These are phyloP conservation scores for Orthosia cruda DNA, from an alignment of 2,888 invertebrate species.

Conservation along the genomic window DNA sequence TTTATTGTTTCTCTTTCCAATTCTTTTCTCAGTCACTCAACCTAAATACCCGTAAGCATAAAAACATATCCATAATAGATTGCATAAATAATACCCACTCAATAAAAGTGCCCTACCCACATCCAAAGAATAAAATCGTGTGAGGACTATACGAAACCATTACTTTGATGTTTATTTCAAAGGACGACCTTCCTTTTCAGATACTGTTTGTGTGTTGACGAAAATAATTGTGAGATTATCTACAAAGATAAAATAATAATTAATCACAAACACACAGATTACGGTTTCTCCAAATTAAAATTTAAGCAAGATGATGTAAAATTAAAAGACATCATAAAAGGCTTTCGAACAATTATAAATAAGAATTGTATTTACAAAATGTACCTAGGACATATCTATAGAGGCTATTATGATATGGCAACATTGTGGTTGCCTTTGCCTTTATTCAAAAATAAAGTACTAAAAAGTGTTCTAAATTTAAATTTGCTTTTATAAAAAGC, in stretches of 20 bases:
- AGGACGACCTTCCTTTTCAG: conserved; percentile 64
- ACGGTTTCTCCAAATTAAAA: background rate
- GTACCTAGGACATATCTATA: too few relatives aligned
- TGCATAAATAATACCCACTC: conserved; percentile 69
- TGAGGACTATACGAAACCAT: conserved; percentile 63
- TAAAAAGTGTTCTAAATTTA: background rate
- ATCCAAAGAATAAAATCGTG: conserved; percentile 64
- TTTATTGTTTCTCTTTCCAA: conserved; percentile 25
- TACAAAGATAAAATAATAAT: conserved; percentile 38
- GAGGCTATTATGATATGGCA: too few relatives aligned
- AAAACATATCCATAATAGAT: conserved; percentile 66
- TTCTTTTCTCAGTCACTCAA: conserved; percentile 10
- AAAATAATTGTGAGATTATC: conserved; percentile 57
- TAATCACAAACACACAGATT: background rate
- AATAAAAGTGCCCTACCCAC: conserved; percentile 61
- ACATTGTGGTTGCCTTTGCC: too few relatives aligned
- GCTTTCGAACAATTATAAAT: too few relatives aligned
- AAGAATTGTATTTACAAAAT: too few relatives aligned
- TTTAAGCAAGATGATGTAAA: too few relatives aligned
- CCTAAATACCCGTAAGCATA: conserved; percentile 49
- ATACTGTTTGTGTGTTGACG: conserved; percentile 67
- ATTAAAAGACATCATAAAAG: too few relatives aligned
- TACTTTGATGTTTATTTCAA: conserved; percentile 77
- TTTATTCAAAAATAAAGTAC: too few relatives aligned
- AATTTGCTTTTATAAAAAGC: background rate